phyloP scores from a whole-genome alignment of 2,797 vertebrate genomes.

The Gobionotothen gibberifrons region DNA sequence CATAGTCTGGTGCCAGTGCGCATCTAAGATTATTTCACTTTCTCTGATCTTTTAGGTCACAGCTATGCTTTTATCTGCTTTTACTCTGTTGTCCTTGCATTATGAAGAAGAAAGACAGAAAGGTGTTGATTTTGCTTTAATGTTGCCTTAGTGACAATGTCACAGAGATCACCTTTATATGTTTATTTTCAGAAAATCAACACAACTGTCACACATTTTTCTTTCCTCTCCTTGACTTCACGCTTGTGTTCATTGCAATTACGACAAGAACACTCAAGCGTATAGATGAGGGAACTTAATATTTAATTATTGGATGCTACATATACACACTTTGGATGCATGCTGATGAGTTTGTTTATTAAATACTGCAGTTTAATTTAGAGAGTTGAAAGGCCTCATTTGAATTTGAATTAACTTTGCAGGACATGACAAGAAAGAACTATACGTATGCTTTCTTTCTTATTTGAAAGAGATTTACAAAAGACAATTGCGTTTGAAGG shows the following conservation, averaged over 20 bases:
- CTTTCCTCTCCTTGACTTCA: constrained; percentile 78
- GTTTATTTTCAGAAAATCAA: constrained; percentile 39
- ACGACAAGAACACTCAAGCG: constrained; percentile 80
- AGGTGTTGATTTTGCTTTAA: constrained; percentile 6
- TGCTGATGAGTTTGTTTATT: constrained; percentile 77
- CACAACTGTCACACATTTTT: constrained; percentile 84
- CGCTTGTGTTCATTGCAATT: constrained; percentile 87
- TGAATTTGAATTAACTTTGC: constrained; percentile 35
- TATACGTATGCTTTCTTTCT: constrained; percentile 5
- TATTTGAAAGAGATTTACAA: constrained; percentile 29
- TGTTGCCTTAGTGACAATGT: constrained; percentile 10
- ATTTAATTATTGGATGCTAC: constrained; percentile 83
- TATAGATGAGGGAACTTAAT: constrained; percentile 83
- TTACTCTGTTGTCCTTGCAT: background rate
- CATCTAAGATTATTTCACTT: background rate
- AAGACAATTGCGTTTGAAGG: constrained; percentile 5
- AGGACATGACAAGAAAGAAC: constrained; percentile 12
- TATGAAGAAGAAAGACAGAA: background rate
- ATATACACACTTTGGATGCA: constrained; percentile 72
- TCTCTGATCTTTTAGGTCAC: background rate
- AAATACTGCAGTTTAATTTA: constrained; percentile 55
- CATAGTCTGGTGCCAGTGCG: background rate
- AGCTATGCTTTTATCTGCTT: background rate
- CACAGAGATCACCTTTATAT: constrained; percentile 14
- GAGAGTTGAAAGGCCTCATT: constrained; percentile 34